Percentiles rank a stretch among this genome's conserved stretches.
Evolutionary conservation across 2,113 vertebrate species (phyloP).

Genomic region (Forbesichthys papilliferus): DNA sequence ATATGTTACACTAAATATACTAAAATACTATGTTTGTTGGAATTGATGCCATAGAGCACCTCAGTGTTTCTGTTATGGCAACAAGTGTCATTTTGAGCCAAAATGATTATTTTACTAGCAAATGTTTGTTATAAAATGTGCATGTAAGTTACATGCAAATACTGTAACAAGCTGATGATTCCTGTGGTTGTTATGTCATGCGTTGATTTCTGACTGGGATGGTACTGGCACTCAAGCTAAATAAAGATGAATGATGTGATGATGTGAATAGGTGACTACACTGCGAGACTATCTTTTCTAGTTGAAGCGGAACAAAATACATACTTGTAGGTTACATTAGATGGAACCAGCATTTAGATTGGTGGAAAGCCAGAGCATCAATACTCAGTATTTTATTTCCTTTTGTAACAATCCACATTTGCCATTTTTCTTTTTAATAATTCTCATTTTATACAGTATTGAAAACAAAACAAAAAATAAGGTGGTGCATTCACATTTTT

Average conservation of each 20-base stretch:
- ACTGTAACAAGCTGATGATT: too few species aligned
- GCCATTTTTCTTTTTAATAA: constrained; percentile 81
- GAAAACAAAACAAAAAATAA: constrained; percentile 91
- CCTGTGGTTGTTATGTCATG: too few species aligned
- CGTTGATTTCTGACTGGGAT: too few species aligned
- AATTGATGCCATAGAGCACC: not conserved
- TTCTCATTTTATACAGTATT: constrained; percentile 91
- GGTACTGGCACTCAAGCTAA: too few species aligned
- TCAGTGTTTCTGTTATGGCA: too few species aligned
- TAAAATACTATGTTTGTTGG: not conserved
- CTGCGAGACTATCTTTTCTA: not conserved
- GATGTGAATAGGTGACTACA: too few species aligned
- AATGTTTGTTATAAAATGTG: not conserved
- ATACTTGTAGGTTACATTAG: constrained; percentile 1
- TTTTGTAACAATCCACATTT: constrained; percentile 72
- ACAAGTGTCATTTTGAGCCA: too few species aligned
- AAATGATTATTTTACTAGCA: not conserved
- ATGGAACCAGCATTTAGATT: not conserved
- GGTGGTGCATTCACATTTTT: constrained; percentile 96
- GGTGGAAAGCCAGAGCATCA: constrained; percentile 48
- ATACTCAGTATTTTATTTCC: constrained; percentile 52
- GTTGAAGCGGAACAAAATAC: constrained; percentile 5
- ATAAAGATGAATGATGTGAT: too few species aligned
- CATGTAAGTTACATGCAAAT: too few species aligned
- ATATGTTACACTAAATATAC: too few species aligned